Conservation (phyloP, 2,888 invertebrate genomes). For the Phragmatobia fuliginosa region DNA sequence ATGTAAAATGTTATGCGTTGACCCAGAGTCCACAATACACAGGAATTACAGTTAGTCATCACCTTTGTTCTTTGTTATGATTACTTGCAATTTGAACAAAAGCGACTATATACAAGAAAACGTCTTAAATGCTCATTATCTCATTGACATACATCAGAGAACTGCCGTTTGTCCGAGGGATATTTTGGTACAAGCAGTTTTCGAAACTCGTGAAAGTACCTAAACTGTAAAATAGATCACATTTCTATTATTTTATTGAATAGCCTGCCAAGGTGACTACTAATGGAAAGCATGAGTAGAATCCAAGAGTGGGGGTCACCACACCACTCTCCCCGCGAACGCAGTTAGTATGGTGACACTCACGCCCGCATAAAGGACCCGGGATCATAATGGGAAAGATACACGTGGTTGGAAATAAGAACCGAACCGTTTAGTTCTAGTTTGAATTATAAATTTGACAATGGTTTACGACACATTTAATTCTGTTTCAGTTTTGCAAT, state of each 20-base stretch:
- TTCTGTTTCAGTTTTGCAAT: neutral
- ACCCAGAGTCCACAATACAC: constrained; percentile 50
- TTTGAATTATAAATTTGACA: neutral
- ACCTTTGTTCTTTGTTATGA: constrained; percentile 62
- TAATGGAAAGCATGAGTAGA: too few relatives aligned
- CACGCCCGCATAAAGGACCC: too few relatives aligned
- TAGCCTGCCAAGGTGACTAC: too few relatives aligned
- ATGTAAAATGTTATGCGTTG: constrained; percentile 53
- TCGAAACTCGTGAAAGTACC: too few relatives aligned
- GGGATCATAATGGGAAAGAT: too few relatives aligned
- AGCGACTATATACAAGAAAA: constrained; percentile 32
- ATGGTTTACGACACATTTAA: neutral
- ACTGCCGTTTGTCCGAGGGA: neutral
- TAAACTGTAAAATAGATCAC: too few relatives aligned
- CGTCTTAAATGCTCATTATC: constrained; percentile 18
- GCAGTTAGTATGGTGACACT: too few relatives aligned
- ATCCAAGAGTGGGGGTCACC: too few relatives aligned
- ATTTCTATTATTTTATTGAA: too few relatives aligned
- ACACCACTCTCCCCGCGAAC: too few relatives aligned
- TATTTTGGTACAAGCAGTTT: neutral
- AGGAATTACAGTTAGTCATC: constrained; percentile 59
- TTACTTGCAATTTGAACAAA: constrained; percentile 49
- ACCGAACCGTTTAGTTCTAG: too few relatives aligned
- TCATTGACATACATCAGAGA: neutral
- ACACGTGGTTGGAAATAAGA: too few relatives aligned